These are phyloP conservation scores for Mastacembelus armatus DNA, from an alignment of 2,797 vertebrate species.

Conservation along the genomic window DNA sequence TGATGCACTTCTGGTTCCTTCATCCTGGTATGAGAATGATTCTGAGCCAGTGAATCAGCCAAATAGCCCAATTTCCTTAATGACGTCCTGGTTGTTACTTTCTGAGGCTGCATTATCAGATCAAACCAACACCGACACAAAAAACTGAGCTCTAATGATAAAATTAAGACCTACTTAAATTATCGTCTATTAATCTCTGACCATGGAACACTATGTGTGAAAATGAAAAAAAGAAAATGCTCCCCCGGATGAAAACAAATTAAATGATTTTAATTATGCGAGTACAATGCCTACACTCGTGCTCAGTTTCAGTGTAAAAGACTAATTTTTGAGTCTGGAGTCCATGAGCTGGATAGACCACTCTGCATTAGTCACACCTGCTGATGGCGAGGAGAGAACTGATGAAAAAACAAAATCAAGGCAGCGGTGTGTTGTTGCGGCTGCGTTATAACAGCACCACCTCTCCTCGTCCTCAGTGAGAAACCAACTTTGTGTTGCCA, in stretches of 20 bases:
- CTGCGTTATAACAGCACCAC: constrained; percentile 61
- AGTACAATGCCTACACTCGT: not conserved
- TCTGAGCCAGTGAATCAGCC: constrained; percentile 26
- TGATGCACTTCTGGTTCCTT: constrained; percentile 34
- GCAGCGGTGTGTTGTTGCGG: constrained; percentile 57
- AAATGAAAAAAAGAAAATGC: too few species aligned
- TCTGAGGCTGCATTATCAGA: constrained; percentile 9
- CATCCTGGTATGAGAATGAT: constrained; percentile 22
- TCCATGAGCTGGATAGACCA: constrained; percentile 22
- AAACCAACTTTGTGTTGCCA: constrained; percentile 84
- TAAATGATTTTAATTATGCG: too few species aligned
- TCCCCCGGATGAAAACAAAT: too few species aligned
- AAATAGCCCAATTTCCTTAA: constrained; percentile 34
- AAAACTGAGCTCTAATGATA: constrained; percentile 3
- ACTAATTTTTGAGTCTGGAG: constrained; percentile 1
- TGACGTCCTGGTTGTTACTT: constrained; percentile 15
- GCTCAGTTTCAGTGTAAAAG: not conserved
- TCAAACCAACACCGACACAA: constrained; percentile 1
- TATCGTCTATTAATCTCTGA: constrained; percentile 15
- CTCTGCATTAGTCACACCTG: constrained; percentile 36
- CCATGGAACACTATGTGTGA: not conserved
- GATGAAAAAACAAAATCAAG: constrained; percentile 61
- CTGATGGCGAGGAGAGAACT: constrained; percentile 30
- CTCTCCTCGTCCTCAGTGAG: constrained; percentile 71
- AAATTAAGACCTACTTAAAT: constrained; percentile 17